phyloP scores from a whole-genome alignment of 2,888 invertebrate species.

The Leptodirus hochenwartii region DNA sequence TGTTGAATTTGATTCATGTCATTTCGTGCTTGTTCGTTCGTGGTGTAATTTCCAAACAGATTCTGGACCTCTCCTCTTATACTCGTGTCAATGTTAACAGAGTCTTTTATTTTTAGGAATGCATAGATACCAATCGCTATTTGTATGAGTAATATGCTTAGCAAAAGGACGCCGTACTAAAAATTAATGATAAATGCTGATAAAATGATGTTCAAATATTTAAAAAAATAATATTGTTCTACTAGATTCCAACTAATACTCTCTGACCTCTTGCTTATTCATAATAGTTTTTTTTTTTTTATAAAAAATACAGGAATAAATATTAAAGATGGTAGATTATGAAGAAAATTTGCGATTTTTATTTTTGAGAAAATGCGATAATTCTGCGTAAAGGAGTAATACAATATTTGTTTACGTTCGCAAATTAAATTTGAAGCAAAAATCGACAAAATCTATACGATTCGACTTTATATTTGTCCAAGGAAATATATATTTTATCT shows the following conservation, averaged over 20 bases:
- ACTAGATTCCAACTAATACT: background rate
- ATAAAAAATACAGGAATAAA: no score
- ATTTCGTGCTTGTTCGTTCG: slow-evolving; percentile 28
- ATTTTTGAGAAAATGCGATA: no score
- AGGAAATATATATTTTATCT: no score
- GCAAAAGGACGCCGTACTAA: slow-evolving; percentile 52
- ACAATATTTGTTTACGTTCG: no score
- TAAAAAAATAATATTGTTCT: slow-evolving; percentile 2
- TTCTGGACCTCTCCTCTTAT: slow-evolving; percentile 17
- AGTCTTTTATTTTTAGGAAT: slow-evolving; percentile 40
- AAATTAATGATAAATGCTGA: slow-evolving; percentile 18
- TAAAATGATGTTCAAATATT: slow-evolving; percentile 5
- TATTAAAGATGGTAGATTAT: no score
- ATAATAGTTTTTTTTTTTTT: no score
- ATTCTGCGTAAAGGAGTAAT: no score
- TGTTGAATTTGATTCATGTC: slow-evolving; percentile 44
- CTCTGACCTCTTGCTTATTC: no score
- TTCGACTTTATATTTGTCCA: no score
- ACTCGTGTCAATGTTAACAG: slow-evolving; percentile 24
- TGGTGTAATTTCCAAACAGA: slow-evolving; percentile 25
- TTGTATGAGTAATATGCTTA: slow-evolving; percentile 53
- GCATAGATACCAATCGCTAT: slow-evolving; percentile 45
- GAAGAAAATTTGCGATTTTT: no score
- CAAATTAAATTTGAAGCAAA: no score
- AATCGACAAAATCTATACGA: no score